phyloP scores from a whole-genome alignment of 2,113 vertebrate genomes.

The Pelmatolapia mariae region DNA sequence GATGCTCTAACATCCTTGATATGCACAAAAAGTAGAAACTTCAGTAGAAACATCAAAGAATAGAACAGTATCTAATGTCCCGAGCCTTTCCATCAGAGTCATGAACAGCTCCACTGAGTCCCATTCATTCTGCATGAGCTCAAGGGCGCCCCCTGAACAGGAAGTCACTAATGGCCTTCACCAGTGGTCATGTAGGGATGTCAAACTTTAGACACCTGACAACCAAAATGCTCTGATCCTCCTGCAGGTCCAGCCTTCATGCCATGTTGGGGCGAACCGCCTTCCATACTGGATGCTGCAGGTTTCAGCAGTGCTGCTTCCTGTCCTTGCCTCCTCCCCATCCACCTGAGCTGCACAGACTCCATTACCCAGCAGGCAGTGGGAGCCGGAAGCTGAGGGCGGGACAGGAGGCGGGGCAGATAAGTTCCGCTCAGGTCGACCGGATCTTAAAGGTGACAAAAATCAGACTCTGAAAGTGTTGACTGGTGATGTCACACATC shows the following conservation, averaged over 20 bases:
- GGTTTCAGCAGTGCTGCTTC: not conserved
- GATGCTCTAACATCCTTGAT: not conserved
- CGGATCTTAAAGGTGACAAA: slow-evolving; percentile 42
- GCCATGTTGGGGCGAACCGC: slow-evolving; percentile 18
- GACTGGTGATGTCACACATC: not conserved
- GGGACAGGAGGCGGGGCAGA: not conserved
- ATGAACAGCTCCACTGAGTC: not conserved
- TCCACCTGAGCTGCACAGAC: not conserved
- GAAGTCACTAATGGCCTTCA: not conserved
- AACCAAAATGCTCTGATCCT: not conserved
- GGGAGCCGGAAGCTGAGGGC: slow-evolving; percentile 18
- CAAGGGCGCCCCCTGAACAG: not conserved
- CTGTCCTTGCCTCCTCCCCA: not conserved
- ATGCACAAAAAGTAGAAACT: not conserved
- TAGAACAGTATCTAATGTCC: not conserved
- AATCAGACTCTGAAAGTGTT: not conserved
- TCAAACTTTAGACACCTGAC: not conserved
- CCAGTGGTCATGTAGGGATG: not conserved
- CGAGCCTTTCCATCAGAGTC: not conserved
- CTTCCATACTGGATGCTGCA: not conserved
- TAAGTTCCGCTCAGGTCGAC: slow-evolving; percentile 39
- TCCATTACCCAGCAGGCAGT: slow-evolving; percentile 17
- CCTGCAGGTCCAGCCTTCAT: not conserved
- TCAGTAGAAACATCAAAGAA: not conserved
- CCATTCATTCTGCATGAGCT: not conserved